phyloP scores from a whole-genome alignment of 2,888 invertebrate species.

The Oligia strigilis region DNA sequence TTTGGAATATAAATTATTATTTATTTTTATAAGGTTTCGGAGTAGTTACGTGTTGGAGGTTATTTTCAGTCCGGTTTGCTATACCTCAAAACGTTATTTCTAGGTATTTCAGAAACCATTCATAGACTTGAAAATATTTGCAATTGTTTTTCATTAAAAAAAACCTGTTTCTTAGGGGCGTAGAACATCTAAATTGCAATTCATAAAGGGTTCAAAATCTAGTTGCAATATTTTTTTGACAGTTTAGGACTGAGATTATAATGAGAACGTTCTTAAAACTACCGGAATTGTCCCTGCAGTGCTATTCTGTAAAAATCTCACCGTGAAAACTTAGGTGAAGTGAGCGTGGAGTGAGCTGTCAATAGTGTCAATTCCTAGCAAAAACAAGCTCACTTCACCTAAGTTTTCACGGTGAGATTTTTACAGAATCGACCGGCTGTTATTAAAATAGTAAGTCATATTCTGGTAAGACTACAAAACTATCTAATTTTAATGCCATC shows the following conservation, averaged over 20 bases:
- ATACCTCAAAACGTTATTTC: neutral
- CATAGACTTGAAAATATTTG: neutral
- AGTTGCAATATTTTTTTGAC: neutral
- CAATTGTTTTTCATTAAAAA: neutral
- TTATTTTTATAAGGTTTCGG: neutral
- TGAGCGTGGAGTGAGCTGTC: no score
- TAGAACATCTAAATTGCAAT: neutral
- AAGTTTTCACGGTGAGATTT: no score
- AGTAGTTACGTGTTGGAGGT: neutral
- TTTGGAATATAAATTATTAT: constrained; percentile 14
- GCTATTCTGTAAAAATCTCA: no score
- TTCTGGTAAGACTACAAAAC: neutral
- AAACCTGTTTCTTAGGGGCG: neutral
- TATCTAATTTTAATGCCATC: neutral
- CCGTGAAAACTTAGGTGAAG: no score
- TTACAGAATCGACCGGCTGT: neutral
- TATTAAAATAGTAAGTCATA: neutral
- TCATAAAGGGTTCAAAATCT: neutral
- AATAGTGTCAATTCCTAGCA: no score
- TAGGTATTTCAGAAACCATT: neutral
- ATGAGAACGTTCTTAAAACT: neutral
- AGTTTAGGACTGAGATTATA: neutral
- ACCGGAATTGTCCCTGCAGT: neutral
- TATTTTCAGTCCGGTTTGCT: neutral
- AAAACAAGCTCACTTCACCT: no score